phyloP scores from a whole-genome alignment of 2,797 vertebrate species.

The Nothura maculosa region DNA sequence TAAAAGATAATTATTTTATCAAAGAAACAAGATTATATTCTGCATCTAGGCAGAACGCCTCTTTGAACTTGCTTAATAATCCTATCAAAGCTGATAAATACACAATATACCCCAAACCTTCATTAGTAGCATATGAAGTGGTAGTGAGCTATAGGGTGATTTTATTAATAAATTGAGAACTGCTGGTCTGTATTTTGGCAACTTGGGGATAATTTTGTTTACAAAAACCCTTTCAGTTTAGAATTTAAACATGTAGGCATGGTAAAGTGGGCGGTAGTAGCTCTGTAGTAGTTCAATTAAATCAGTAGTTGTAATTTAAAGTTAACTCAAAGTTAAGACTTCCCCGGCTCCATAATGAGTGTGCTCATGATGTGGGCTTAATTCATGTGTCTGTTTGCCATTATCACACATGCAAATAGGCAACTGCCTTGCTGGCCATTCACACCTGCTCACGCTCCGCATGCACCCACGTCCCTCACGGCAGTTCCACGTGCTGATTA shows the following conservation, averaged over 20 bases:
- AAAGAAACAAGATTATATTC: background rate
- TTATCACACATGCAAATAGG: background rate
- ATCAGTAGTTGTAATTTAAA: too few relatives aligned
- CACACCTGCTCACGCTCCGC: background rate
- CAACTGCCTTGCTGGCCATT: constrained; percentile 1
- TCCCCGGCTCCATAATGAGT: background rate
- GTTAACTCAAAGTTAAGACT: background rate
- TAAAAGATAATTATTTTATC: background rate
- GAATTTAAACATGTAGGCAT: background rate
- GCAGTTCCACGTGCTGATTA: background rate
- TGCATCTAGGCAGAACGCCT: background rate
- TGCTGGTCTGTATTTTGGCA: background rate
- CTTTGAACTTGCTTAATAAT: background rate
- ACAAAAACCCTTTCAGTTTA: background rate
- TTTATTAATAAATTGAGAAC: background rate
- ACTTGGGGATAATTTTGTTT: background rate
- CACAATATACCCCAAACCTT: background rate
- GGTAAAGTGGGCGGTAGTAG: background rate
- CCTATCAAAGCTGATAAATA: background rate
- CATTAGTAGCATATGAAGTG: background rate
- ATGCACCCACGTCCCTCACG: background rate
- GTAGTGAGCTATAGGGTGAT: background rate
- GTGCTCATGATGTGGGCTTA: background rate
- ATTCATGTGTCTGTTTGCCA: background rate
- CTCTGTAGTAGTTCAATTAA: too few relatives aligned